phyloP scores from a whole-genome alignment of 2,888 invertebrate genomes.

The Luffia ferchaultella region DNA sequence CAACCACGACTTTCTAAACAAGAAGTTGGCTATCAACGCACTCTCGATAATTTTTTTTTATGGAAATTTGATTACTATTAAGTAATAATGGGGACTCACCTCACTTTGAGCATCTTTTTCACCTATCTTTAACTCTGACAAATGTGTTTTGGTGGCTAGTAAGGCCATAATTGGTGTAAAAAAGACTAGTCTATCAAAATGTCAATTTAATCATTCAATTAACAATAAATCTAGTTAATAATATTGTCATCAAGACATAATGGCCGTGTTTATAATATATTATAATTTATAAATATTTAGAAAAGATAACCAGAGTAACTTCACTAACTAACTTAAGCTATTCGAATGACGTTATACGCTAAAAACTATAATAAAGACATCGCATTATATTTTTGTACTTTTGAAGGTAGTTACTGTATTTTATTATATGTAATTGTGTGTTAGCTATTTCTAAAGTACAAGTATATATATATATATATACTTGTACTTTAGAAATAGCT shows the following conservation, averaged over 20 bases:
- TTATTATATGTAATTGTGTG: no score
- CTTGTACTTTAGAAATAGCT: no score
- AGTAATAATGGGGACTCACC: slow-evolving; percentile 32
- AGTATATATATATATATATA: no score
- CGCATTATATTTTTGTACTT: no score
- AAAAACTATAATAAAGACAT: no score
- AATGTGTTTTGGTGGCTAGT: slow-evolving; percentile 44
- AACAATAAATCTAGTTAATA: neutral
- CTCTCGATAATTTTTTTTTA: no score
- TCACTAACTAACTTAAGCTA: slow-evolving; percentile 30
- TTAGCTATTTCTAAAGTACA: no score
- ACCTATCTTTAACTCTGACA: slow-evolving; percentile 52
- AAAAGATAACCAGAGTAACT: slow-evolving; percentile 29
- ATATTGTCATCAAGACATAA: neutral
- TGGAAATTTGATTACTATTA: no score
- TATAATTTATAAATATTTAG: slow-evolving; percentile 4
- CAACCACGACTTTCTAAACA: no score
- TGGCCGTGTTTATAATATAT: neutral
- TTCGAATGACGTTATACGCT: slow-evolving; percentile 23
- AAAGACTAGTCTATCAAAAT: neutral
- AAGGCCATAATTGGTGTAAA: neutral
- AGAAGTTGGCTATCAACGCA: no score
- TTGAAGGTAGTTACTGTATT: no score
- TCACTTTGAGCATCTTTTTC: slow-evolving; percentile 59
- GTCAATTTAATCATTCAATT: neutral